Conservation (phyloP, 2,113 vertebrate genomes). For the Lucifuga dentata region DNA sequence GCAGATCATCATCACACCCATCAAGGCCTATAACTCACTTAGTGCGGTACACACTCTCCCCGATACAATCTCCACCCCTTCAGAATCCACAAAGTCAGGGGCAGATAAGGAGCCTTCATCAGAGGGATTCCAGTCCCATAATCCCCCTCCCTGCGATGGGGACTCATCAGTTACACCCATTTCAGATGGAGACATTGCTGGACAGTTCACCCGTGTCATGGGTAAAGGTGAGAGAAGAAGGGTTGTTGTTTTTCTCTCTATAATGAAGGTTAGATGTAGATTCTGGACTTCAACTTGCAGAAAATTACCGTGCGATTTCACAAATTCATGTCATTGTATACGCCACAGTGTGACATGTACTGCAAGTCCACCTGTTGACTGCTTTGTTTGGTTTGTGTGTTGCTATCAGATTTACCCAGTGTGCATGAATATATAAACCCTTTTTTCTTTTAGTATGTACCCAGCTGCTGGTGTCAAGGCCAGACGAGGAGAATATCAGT, state of each 20-base stretch:
- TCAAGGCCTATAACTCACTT: slow-evolving; percentile 87
- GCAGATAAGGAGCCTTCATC: slow-evolving; percentile 84
- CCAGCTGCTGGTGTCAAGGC: slow-evolving; percentile 92
- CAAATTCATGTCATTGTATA: too few species aligned
- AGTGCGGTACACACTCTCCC: slow-evolving; percentile 75
- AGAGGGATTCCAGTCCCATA: slow-evolving; percentile 86
- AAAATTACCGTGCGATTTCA: too few species aligned
- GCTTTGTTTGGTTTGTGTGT: too few species aligned
- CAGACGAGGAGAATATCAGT: slow-evolving; percentile 95
- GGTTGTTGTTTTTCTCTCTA: background rate
- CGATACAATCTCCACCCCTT: slow-evolving; percentile 62
- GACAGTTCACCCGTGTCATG: slow-evolving; percentile 96
- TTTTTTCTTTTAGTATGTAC: slow-evolving; percentile 87
- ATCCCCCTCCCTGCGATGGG: slow-evolving; percentile 85
- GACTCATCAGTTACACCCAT: slow-evolving; percentile 89
- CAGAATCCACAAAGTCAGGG: slow-evolving; percentile 78
- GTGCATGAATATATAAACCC: background rate
- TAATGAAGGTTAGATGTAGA: background rate
- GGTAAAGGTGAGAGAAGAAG: slow-evolving; percentile 87
- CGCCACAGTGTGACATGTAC: too few species aligned
- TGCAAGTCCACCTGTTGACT: too few species aligned
- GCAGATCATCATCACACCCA: slow-evolving; percentile 93
- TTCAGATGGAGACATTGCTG: slow-evolving; percentile 91
- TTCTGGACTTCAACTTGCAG: background rate
- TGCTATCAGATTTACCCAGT: background rate